phyloP scores from a whole-genome alignment of 2,113 vertebrate species.

The Piprites chloris region DNA sequence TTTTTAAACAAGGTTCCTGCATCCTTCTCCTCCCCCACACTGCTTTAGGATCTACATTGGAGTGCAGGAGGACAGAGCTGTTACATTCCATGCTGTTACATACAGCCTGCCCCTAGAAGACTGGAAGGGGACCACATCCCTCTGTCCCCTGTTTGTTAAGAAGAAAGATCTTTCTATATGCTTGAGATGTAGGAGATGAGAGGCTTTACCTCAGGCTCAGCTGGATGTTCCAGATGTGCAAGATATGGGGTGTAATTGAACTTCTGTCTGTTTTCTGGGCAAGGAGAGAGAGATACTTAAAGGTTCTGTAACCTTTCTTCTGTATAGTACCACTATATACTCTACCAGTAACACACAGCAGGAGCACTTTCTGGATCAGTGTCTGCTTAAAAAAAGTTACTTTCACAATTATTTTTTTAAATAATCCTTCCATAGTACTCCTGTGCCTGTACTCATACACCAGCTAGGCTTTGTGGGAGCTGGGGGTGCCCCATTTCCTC shows the following conservation, averaged over 20 bases:
- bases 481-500: background rate
- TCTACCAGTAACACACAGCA: background rate
- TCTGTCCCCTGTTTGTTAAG: background rate
- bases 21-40: background rate
- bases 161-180: background rate
- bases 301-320: background rate
- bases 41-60: background rate
- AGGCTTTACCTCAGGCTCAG: background rate
- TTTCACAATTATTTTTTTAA: background rate
- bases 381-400: background rate
- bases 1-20: constrained; percentile 39
- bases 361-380: background rate
- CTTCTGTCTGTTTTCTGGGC: background rate
- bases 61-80: background rate
- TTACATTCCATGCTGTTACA: background rate
- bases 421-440: background rate
- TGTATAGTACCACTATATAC: accelerated
- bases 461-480: background rate
- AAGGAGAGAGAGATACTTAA: background rate
- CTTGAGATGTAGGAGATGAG: background rate
- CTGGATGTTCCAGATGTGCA: background rate
- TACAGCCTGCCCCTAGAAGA: background rate
- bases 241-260: background rate
- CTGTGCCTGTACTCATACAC: accelerated
- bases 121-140: background rate